Base-by-base conservation (phyloP, 2,113 vertebrate genomes). In the Rallus limicola region DNA sequence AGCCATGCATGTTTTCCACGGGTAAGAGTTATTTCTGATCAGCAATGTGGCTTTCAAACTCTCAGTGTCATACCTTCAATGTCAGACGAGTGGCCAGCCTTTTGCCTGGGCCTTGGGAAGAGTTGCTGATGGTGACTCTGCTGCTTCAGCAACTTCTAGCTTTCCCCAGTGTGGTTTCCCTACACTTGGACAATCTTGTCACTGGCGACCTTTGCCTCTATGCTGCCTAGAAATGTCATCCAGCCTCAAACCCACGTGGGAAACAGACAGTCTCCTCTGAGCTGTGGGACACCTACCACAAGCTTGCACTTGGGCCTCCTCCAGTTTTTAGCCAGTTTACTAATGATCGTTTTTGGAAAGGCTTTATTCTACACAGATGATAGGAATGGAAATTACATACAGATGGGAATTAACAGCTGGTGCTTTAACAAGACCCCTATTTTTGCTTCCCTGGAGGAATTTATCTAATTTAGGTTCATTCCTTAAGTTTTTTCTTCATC, bases 141-240 rank as follows among this genome's bases (percentile, higher is more conserved):
- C 92, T 96, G 95, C 83, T 91, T 93, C 94, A 96, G 95, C 94
- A 97, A 46, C 81, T 88, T 88, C 72, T 92, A 7, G 9, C 88
- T 92, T 59, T 78, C 68, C 60, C 71, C 1, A 0, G 2, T 94
- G 91, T 81, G 91, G 95, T 86, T 96, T 96, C 38, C 72, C 38
- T 63, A 3, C 52, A 21, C 83, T 96, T 89, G 81, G 86, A 83
- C 89, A 94, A 91, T 92, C 36, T 40, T 93, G 82, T 42, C 86
- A 19, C 71, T 70, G 56, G 68, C 6, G 76, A 92, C 95, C 94
- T 96, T 83, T 91, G 63, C 48, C 56, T 90, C 36, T 83, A 5
- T 58, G 2, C 72, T 70, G 81, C 90, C 88, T 76, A 84, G 71
- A 82, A 93, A 58, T 92, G 95, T 79, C 90, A 85, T 87, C 65